phyloP scores from a whole-genome alignment of 2,113 vertebrate genomes.

The Malurus cyaneus region DNA sequence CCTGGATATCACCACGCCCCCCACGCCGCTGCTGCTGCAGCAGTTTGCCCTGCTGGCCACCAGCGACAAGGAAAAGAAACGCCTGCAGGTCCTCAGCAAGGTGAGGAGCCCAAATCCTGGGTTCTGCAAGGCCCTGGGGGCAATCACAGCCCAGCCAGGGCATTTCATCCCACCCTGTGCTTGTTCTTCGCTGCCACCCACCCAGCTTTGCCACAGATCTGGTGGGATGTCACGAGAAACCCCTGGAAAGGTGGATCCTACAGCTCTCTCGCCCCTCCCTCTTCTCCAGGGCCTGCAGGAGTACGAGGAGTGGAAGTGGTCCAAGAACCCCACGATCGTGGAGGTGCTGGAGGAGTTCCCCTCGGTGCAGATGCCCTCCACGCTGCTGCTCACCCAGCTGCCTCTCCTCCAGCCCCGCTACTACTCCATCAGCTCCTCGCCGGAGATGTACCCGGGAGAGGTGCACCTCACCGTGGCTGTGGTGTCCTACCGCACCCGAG shows the following conservation, averaged over 20 bases:
- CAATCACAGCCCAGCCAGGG: not conserved
- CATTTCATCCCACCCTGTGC: not conserved
- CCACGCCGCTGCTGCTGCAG: conserved; percentile 90
- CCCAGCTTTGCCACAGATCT: accelerated
- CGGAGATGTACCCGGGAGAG: conserved; percentile 87
- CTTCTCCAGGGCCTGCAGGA: conserved; percentile 89
- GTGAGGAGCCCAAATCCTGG: conserved; percentile 59
- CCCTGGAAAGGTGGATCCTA: not conserved
- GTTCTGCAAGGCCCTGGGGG: not conserved
- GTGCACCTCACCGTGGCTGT: conserved; percentile 96
- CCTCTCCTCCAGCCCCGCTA: conserved; percentile 93
- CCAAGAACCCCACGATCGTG: conserved; percentile 91
- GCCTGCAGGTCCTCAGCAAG: conserved; percentile 92
- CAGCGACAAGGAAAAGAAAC: conserved; percentile 88
- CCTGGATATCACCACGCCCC: conserved; percentile 95
- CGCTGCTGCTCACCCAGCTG: conserved; percentile 93
- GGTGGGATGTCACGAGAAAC: accelerated
- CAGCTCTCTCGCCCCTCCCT: not conserved
- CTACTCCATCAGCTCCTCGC: conserved; percentile 98
- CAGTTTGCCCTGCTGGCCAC: conserved; percentile 92
- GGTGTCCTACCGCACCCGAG: conserved; percentile 90
- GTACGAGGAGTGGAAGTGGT: conserved; percentile 99
- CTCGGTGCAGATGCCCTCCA: conserved; percentile 91
- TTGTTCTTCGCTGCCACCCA: not conserved
- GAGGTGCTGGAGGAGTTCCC: conserved; percentile 96